A percentile compares a stretch with the other conserved stretches of the same genome.
These are phyloP conservation scores for Sinopyrophorus schimmeli DNA, from an alignment of 2,888 invertebrate species.

Conservation along the genomic window DNA sequence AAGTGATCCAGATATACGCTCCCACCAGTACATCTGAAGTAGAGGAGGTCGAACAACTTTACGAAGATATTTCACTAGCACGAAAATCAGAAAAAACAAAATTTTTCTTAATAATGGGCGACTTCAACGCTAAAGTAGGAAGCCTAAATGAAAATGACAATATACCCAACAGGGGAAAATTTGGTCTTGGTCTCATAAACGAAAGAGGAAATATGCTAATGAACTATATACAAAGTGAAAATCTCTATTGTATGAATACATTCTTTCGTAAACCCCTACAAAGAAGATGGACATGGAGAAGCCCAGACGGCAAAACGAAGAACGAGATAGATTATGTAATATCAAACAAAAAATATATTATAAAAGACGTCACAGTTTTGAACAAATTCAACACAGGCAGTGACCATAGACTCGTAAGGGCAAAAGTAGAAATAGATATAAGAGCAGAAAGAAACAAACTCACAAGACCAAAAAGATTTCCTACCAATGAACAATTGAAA, in stretches of 20 bases:
- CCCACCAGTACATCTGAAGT: background rate
- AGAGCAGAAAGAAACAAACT: conserved; percentile 2
- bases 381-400: background rate
- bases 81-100: conserved; percentile 3
- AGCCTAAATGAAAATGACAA: background rate
- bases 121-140: conserved; percentile 3
- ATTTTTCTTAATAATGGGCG: conserved; percentile 2
- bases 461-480: background rate
- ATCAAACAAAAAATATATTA: background rate
- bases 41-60: background rate
- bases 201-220: background rate
- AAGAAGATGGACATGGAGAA: conserved; percentile 4
- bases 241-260: background rate
- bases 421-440: background rate
- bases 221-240: conserved; percentile 1
- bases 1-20: conserved; percentile 1
- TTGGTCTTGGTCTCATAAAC: background rate
- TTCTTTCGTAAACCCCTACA: conserved; percentile 2
- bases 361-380: background rate
- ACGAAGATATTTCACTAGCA: background rate
- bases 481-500: background rate
- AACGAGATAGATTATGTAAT: conserved; percentile 2
- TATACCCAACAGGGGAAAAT: background rate
- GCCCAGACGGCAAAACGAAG: background rate
- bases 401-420: background rate